A percentile compares a stretch with the other conserved stretches of the same genome.
Evolutionary conservation across 2,113 vertebrate genomes (phyloP).

Genomic region (Gracilinanus agilis): DNA sequence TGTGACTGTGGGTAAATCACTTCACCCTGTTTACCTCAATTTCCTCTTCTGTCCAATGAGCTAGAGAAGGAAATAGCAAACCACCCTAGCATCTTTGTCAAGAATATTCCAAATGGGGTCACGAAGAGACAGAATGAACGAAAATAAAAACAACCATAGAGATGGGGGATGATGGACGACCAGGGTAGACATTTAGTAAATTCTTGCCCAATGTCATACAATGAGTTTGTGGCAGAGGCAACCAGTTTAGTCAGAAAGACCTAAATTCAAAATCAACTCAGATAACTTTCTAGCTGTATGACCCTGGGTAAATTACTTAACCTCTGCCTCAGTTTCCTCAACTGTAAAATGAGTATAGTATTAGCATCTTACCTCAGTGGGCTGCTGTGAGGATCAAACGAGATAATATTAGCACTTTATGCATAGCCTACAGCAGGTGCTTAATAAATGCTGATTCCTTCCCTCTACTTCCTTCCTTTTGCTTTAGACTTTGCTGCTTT

Average conservation of each 20-base stretch:
- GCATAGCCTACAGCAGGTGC: not conserved
- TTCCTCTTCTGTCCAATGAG: no score
- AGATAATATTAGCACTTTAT: not conserved
- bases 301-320: not conserved
- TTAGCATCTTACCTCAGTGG: not conserved
- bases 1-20: no score
- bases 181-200: not conserved
- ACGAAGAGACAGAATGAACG: not conserved
- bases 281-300: not conserved
- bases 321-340: no score
- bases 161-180: not conserved
- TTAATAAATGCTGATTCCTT: not conserved
- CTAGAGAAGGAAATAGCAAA: no score
- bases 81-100: not conserved
- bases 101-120: not conserved
- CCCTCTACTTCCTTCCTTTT: not conserved
- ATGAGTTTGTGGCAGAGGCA: not conserved
- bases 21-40: no score
- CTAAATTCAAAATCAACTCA: not conserved
- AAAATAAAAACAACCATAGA: not conserved
- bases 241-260: not conserved
- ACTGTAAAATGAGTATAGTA: no score
- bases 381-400: not conserved
- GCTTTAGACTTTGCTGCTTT: not conserved
- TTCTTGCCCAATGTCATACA: not conserved